Base-by-base conservation (phyloP, 2,888 invertebrate genomes). In the Folsomia candida region DNA sequence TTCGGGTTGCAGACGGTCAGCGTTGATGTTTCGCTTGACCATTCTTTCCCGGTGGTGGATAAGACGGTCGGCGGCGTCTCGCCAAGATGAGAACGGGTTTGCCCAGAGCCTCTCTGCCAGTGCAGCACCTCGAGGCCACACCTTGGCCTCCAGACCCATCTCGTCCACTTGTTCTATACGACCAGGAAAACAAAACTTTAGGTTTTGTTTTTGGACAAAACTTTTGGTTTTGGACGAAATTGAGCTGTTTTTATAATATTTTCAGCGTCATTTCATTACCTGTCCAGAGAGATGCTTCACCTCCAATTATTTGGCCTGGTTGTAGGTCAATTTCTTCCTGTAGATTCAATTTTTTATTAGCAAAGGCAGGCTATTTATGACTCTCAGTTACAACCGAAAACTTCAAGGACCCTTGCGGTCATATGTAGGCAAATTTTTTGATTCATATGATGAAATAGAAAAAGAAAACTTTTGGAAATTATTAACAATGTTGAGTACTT, bases 121-220 rank as follows among this genome's bases (percentile, higher is more conserved):
- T 0, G 94, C 94, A 65, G 93, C 91, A 1, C 90, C 89, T 77
- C 94, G 86, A 2, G 94, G 94, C 93, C 93, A 94, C 78, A 93
- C 84, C 65, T 91, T 87, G 1, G 86, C 86, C 82, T 92, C 91
- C 25, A 91, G 82, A 0, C 89, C 85, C 2, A 87, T 81, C 57
- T 88, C 86, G 82, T 92, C 92, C 0, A 88, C 86, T 73, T 80
- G 73, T 24, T 2, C 25, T 2, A 26, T 25, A n/a, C 11, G n/a
- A n/a, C n/a, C n/a, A n/a, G n/a, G n/a, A n/a, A n/a, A n/a, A n/a
- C n/a, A n/a, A n/a, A n/a, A n/a, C n/a, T n/a, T n/a, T n/a, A n/a
- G n/a, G n/a, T n/a, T n/a, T n/a, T n/a, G n/a, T n/a, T n/a, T n/a
- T n/a, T n/a, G n/a, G n/a, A n/a, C n/a, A n/a, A n/a, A n/a, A n/a